phyloP scores from a whole-genome alignment of 2,113 vertebrate species.

The Danio rerio region GRCz12tu NC_133190.1:15708001-15708500 shows the following conservation, averaged over 20 bases:
- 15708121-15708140: not conserved
- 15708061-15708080: conserved; percentile 8
- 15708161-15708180: not conserved
- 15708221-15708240: not conserved
- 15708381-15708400: not conserved
- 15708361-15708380: no score
- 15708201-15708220: not conserved
- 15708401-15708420: not conserved
- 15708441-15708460: not conserved
- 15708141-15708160: not conserved
- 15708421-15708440: no score
- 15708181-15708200: conserved; percentile 14
- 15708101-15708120: not conserved
- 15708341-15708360: not conserved
- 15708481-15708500: no score
- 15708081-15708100: not conserved
- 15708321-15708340: not conserved
- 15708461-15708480: not conserved
- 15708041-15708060: conserved; percentile 5
- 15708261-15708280: not conserved
- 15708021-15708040: not conserved
- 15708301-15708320: not conserved
- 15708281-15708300: not conserved
- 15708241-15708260: not conserved
- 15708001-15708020: not conserved